phyloP scores from a whole-genome alignment of 1,140 invertebrate species.

The Heliconius nattereri region DNA sequence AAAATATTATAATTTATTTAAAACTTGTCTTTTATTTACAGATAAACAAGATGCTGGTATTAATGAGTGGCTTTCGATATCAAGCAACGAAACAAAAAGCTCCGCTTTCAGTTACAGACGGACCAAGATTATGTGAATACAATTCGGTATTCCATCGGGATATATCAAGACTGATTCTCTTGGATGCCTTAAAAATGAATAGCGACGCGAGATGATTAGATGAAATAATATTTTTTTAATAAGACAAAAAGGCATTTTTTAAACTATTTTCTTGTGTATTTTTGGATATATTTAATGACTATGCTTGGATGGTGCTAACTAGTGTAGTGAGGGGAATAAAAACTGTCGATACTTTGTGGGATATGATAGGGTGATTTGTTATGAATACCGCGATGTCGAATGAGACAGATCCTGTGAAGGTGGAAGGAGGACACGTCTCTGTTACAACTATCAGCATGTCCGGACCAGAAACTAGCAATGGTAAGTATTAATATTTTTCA shows the following conservation, averaged over 20 bases:
- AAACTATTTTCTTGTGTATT: slow-evolving; percentile 52
- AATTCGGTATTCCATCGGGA: slow-evolving; percentile 41
- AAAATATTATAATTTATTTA: background rate
- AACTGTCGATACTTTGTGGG: slow-evolving; percentile 51
- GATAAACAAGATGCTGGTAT: slow-evolving; percentile 70
- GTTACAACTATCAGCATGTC: slow-evolving; percentile 80
- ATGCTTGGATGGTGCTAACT: slow-evolving; percentile 60
- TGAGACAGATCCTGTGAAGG: slow-evolving; percentile 70
- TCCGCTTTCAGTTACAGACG: slow-evolving; percentile 33
- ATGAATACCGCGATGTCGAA: slow-evolving; percentile 64
- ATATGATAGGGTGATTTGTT: slow-evolving; percentile 44
- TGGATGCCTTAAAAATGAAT: slow-evolving; percentile 67
- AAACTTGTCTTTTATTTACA: slow-evolving; percentile 51
- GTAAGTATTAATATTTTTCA: slow-evolving; percentile 50
- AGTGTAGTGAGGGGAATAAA: slow-evolving; percentile 60
- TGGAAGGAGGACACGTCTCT: slow-evolving; percentile 76
- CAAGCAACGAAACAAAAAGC: slow-evolving; percentile 33
- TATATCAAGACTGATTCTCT: slow-evolving; percentile 63
- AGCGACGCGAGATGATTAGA: slow-evolving; percentile 67
- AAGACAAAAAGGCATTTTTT: slow-evolving; percentile 36
- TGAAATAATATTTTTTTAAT: slow-evolving; percentile 43
- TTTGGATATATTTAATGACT: slow-evolving; percentile 57
- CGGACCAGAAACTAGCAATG: slow-evolving; percentile 72
- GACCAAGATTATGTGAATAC: slow-evolving; percentile 54
- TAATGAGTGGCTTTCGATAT: slow-evolving; percentile 47